These are phyloP conservation scores for Oscheius myriophilus DNA, from an alignment of 2,888 invertebrate species.

Conservation along the genomic window DNA sequence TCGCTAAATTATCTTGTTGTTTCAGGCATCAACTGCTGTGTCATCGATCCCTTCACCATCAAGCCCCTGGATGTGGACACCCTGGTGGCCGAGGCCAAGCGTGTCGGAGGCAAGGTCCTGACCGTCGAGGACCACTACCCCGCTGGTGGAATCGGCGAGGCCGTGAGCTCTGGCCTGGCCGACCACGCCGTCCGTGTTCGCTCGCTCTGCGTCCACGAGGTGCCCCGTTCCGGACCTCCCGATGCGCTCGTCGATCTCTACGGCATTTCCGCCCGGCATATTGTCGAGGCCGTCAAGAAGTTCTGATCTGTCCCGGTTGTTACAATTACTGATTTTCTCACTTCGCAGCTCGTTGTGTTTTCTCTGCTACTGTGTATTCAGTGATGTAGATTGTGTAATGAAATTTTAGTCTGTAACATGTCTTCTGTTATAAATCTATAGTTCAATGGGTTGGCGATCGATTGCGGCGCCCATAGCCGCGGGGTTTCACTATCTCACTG, in stretches of 20 bases:
- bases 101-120: constrained; percentile 77
- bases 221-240: constrained; percentile 91
- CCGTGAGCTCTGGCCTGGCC: constrained; percentile 74
- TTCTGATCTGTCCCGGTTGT: constrained; percentile 38
- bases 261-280: constrained; percentile 85
- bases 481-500: too few relatives aligned
- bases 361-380: background rate
- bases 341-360: constrained; percentile 1
- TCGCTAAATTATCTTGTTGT: background rate
- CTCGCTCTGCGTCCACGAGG: constrained; percentile 49
- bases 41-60: constrained; percentile 84
- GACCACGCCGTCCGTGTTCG: constrained; percentile 56
- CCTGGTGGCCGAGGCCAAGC: constrained; percentile 79
- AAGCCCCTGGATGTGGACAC: constrained; percentile 89
- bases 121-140: constrained; percentile 98
- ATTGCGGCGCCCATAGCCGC: too few relatives aligned
- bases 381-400: too few relatives aligned
- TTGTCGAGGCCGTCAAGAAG: constrained; percentile 79
- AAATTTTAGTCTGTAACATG: too few relatives aligned
- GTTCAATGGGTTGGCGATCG: too few relatives aligned
- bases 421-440: too few relatives aligned
- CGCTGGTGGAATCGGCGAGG: constrained; percentile 93
- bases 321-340: constrained; percentile 11
- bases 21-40: constrained; percentile 79
- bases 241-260: constrained; percentile 85